Percentiles rank a stretch among this genome's conserved stretches.
These are phyloP conservation scores for Rhynchotus rufescens DNA, from an alignment of 2,797 vertebrate species.

Conservation along the genomic window DNA sequence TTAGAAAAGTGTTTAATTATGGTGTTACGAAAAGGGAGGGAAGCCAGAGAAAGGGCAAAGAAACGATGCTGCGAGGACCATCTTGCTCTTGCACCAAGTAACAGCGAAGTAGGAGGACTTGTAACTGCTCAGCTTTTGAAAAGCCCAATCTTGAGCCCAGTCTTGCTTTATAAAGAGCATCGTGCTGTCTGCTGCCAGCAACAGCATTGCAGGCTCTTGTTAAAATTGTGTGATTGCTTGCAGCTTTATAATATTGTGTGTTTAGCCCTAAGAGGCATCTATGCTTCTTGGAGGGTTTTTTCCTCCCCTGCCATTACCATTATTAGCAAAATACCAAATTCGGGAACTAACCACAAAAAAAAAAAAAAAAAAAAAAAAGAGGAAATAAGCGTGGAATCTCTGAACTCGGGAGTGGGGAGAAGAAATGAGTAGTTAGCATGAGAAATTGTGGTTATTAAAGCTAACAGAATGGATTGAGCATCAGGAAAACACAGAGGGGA, in stretches of 20 bases:
- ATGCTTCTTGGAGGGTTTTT: not conserved
- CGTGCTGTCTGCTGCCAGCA: not conserved
- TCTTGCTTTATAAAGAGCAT: not conserved
- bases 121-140: not conserved
- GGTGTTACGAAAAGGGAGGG: not conserved
- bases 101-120: not conserved
- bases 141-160: not conserved
- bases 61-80: not conserved
- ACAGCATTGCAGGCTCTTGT: not conserved
- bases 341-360: not conserved
- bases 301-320: not conserved
- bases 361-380: not conserved
- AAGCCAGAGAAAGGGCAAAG: not conserved
- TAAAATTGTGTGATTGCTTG: not conserved
- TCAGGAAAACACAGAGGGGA: not conserved
- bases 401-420: not conserved
- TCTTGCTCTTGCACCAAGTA: not conserved
- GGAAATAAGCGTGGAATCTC: slow-evolving; percentile 14
- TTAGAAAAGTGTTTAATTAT: not conserved
- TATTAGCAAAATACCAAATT: not conserved
- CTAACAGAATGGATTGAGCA: not conserved
- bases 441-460: slow-evolving; percentile 12
- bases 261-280: not conserved
- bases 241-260: not conserved
- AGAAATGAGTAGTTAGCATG: slow-evolving; percentile 1